phyloP scores from a whole-genome alignment of 53 echinoderm and acorn worm species.

The Arbacia lixula region DNA sequence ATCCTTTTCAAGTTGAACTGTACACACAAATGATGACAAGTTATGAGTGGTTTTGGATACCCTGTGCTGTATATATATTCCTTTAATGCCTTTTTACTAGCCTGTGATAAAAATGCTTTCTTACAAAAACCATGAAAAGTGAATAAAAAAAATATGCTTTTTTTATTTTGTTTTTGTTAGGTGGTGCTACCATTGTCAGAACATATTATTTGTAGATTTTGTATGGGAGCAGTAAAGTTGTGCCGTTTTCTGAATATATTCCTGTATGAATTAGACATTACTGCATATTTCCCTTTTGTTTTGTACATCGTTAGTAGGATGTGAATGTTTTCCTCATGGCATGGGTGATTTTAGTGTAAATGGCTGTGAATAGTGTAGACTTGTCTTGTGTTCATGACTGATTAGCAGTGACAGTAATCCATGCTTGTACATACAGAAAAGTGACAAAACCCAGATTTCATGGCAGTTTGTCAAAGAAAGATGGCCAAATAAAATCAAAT shows the following conservation, averaged over 20 bases:
- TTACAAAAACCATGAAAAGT: slow-evolving; percentile 14
- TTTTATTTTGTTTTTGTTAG: slow-evolving; percentile 20
- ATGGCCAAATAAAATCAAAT: slow-evolving; percentile 64
- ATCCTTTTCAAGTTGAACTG: not conserved
- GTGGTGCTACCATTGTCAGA: slow-evolving; percentile 59
- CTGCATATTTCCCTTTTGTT: slow-evolving; percentile 51
- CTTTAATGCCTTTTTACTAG: slow-evolving; percentile 53
- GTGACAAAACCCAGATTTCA: slow-evolving; percentile 60
- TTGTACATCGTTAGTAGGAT: slow-evolving; percentile 32
- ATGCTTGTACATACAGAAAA: slow-evolving; percentile 58
- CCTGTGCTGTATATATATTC: slow-evolving; percentile 43
- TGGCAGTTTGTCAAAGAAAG: slow-evolving; percentile 59
- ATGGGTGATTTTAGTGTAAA: slow-evolving; percentile 55
- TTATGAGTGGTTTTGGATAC: slow-evolving; percentile 30
- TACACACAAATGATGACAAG: slow-evolving; percentile 19
- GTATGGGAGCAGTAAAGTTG: slow-evolving; percentile 56
- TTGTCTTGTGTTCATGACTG: slow-evolving; percentile 54
- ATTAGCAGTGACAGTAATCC: slow-evolving; percentile 56
- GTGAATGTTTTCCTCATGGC: slow-evolving; percentile 39
- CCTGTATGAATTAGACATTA: slow-evolving; percentile 53
- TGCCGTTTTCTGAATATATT: slow-evolving; percentile 61
- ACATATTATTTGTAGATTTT: slow-evolving; percentile 54
- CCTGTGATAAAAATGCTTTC: slow-evolving; percentile 55
- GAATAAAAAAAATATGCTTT: slow-evolving; percentile 42
- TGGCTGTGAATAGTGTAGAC: slow-evolving; percentile 56